phyloP scores from a whole-genome alignment of 64 coral and sea anemone species.

The Montipora foliosa region DNA sequence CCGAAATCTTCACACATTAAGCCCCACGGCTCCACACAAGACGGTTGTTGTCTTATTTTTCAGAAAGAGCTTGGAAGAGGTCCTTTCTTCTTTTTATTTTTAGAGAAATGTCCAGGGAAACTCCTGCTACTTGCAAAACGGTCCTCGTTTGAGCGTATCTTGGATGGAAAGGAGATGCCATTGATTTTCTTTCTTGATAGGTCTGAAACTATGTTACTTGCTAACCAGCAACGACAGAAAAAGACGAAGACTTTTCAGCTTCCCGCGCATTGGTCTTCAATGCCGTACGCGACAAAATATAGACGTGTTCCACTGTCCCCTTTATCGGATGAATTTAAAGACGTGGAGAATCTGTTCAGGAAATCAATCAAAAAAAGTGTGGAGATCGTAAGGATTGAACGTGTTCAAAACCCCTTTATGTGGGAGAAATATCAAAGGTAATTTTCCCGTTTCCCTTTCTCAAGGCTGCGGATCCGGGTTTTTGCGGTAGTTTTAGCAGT shows the following conservation, averaged over 20 bases:
- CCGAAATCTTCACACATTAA: no score
- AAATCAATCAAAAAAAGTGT: neutral
- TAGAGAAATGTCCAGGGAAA: no score
- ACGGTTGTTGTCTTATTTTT: no score
- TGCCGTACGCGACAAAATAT: neutral
- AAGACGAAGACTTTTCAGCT: neutral
- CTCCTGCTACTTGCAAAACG: neutral
- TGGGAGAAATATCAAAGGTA: constrained; percentile 46
- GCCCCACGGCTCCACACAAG: no score
- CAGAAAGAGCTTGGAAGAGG: neutral
- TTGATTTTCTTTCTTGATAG: neutral
- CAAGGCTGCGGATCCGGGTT: no score
- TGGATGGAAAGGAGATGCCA: neutral
- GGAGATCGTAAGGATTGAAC: neutral
- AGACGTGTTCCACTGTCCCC: neutral
- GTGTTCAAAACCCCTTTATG: constrained; percentile 41
- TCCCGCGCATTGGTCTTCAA: constrained; percentile 9
- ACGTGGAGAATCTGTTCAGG: constrained; percentile 26
- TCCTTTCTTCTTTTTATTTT: no score
- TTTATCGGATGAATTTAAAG: neutral
- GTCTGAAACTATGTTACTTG: neutral
- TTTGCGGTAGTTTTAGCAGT: no score
- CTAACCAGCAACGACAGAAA: neutral
- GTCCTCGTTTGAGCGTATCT: neutral
- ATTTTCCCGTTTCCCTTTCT: neutral